Base-by-base conservation (phyloP, 2,888 invertebrate species). In the Leptothorax acervorum region DNA sequence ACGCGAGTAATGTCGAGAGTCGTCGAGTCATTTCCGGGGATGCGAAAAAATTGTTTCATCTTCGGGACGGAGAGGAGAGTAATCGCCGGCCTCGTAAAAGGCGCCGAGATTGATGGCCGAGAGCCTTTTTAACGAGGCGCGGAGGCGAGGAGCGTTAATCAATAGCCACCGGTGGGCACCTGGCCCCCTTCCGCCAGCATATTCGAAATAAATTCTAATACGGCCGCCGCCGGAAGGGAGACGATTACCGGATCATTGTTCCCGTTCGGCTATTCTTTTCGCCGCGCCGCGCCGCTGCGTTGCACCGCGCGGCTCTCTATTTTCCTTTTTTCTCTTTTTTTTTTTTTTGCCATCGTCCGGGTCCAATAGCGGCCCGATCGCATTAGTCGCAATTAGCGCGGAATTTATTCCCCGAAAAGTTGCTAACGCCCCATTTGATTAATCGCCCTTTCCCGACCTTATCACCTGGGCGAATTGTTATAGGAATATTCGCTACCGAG, bases 121-220 rank as follows among this genome's bases (percentile, higher is more conserved):
- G 15, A 28, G 66, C n/a, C 53, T 76, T 76, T 76, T 76, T 76
- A 76, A 76, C 66, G 75, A 75, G 51, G 9, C 63, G 39, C 39
- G n/a, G 62, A 15, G 48, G 23, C 48, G 51, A 75, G 42, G 48
- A 4, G 15, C 68, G 68, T 55, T 78, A 78, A 78, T 78, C 78
- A 55, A 68, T 78, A 68, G 42, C 42, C 65, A 39, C 53, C n/a
- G 18, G 73, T 42, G n/a, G 8, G 31, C 68, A n/a, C 31, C 15
- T 31, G n/a, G 48, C 0, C 5, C 0, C 35, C 12, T 3, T 28
- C 63, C 66, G 45, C 45, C 48, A 31, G 31, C n/a, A 66, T 66
- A 55, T 78, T 78, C n/a, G 42, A 78, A 78, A 78, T 78, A 78
- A 78, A 78, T 78, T 68, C 48, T 78, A 78, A 78, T 78, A 62